Conservation (phyloP, 2,113 vertebrate species). For the Apteryx mantelli region DNA sequence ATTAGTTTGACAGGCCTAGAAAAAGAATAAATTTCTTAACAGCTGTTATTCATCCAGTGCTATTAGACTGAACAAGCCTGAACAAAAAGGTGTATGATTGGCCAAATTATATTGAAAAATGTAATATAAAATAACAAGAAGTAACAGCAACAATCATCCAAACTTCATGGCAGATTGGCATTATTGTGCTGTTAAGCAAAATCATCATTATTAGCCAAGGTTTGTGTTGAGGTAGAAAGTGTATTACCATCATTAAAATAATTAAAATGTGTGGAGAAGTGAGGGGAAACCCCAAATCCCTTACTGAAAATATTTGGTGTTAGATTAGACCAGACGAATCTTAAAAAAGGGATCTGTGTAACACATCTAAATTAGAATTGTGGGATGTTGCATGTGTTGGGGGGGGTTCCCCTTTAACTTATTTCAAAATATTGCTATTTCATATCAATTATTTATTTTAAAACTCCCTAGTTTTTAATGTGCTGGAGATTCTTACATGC, state of each 20-base stretch:
- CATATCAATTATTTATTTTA: not conserved
- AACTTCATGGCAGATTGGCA: not conserved
- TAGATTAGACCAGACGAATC: not conserved
- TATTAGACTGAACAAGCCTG: not conserved
- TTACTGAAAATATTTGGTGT: not conserved
- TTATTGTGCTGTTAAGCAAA: constrained; percentile 33
- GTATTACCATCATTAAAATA: constrained; percentile 51
- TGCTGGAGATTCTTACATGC: constrained; percentile 43
- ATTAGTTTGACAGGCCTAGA: not conserved
- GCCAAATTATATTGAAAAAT: not conserved
- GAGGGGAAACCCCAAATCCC: not conserved
- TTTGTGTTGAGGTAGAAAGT: not conserved
- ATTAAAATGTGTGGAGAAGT: constrained; percentile 30
- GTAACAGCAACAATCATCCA: not conserved
- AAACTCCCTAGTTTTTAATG: not conserved
- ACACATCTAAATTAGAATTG: not conserved
- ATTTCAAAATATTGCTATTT: not conserved
- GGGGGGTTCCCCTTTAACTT: not conserved
- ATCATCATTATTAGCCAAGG: not conserved
- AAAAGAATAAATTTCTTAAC: not conserved
- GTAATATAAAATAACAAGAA: not conserved
- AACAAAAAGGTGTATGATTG: not conserved
- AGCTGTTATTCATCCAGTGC: not conserved
- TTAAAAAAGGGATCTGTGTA: not conserved
- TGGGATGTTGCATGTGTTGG: not conserved